A percentile compares a stretch with the other conserved stretches of the same genome.
phyloP scores from a whole-genome alignment of 2,113 vertebrate species.

The Sorex araneus region DNA sequence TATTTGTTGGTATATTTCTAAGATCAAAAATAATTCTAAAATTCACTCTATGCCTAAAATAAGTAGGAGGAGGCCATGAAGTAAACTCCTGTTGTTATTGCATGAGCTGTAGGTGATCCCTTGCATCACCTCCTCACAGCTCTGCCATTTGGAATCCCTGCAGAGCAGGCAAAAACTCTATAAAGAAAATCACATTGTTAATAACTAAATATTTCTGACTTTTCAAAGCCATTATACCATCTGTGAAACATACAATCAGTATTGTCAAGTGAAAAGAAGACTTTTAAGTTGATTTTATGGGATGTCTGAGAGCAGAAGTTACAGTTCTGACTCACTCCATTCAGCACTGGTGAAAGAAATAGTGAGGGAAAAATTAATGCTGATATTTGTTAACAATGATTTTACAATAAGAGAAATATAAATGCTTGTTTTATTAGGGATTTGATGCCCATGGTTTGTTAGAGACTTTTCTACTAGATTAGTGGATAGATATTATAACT shows the following conservation, averaged over 20 bases:
- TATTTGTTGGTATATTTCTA: neutral
- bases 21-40: neutral
- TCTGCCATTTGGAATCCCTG: too few species aligned
- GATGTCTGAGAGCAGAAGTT: neutral
- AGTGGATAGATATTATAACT: neutral
- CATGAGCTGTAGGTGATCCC: too few species aligned
- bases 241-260: neutral
- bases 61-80: too few species aligned
- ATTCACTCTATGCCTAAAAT: neutral
- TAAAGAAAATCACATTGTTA: neutral
- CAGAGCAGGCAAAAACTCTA: neutral
- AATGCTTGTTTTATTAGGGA: neutral
- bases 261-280: neutral
- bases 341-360: neutral
- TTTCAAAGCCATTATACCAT: neutral
- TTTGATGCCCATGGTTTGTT: neutral
- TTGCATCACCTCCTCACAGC: too few species aligned
- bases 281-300: neutral
- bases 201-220: slow-evolving; percentile 13
- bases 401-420: neutral
- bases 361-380: neutral
- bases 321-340: neutral
- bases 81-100: too few species aligned
- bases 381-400: neutral
- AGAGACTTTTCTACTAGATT: neutral